A percentile compares a stretch with the other conserved stretches of the same genome.
Conservation (phyloP, 2,113 vertebrate genomes). For the Crotalus viridis region DNA sequence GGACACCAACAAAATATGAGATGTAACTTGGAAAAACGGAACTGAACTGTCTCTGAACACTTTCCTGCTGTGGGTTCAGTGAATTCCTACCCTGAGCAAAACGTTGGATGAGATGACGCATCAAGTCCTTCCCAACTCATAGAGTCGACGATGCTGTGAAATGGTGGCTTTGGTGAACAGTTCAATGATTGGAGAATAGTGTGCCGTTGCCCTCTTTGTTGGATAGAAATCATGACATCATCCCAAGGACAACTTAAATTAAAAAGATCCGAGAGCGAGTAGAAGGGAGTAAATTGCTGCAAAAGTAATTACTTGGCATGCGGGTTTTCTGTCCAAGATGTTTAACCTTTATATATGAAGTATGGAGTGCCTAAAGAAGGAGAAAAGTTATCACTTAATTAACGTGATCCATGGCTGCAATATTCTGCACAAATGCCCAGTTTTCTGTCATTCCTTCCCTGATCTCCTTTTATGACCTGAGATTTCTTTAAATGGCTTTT, state of each 20-base stretch:
- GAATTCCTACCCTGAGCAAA: background rate
- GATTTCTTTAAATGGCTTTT: background rate
- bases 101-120: background rate
- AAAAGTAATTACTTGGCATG: conserved; percentile 17
- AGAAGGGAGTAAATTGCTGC: background rate
- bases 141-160: background rate
- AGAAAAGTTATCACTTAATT: background rate
- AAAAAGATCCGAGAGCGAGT: background rate
- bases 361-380: background rate
- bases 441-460: background rate
- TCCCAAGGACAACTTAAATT: conserved; percentile 3
- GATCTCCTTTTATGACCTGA: background rate
- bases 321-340: background rate
- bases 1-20: background rate
- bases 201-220: background rate
- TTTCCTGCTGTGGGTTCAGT: background rate
- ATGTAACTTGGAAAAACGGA: background rate
- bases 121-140: background rate
- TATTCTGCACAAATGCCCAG: background rate
- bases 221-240: background rate
- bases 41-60: background rate
- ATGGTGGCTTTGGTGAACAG: background rate
- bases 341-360: conserved; percentile 16
- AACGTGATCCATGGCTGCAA: background rate
- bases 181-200: background rate